Percentiles rank a stretch among this genome's conserved stretches.
These are phyloP conservation scores for Leucoraja erinaceus DNA, from an alignment of 2,113 vertebrate genomes.

Conservation along the genomic window DNA sequence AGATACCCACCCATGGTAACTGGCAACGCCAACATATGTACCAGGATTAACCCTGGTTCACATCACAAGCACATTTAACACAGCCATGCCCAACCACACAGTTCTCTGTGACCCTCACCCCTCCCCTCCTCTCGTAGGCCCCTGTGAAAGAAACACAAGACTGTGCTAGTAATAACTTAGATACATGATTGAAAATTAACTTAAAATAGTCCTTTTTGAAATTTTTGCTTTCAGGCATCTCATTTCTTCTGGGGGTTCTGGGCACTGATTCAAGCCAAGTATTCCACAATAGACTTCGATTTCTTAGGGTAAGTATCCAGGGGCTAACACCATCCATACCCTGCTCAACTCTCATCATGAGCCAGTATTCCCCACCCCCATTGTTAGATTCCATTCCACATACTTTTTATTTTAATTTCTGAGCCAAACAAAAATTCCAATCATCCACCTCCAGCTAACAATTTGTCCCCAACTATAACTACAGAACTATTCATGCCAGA, in stretches of 20 bases:
- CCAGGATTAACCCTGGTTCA: background rate
- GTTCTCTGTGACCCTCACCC: background rate
- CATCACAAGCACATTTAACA: background rate
- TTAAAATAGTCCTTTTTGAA: background rate
- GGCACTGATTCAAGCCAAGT: conserved; percentile 91
- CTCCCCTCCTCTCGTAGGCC: background rate
- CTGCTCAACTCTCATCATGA: background rate
- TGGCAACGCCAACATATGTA: background rate
- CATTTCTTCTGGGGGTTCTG: conserved; percentile 97
- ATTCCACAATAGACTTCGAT: conserved; percentile 90
- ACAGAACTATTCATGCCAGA: background rate
- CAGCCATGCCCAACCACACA: background rate
- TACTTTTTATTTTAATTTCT: background rate
- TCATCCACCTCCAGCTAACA: background rate
- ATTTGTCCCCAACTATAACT: background rate
- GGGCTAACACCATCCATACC: too few relatives aligned
- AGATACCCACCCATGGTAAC: background rate
- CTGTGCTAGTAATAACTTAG: background rate
- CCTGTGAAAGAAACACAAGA: background rate
- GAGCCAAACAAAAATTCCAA: background rate
- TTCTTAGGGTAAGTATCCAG: conserved; percentile 73
- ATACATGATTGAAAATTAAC: background rate
- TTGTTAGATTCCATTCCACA: background rate
- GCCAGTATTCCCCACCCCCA: background rate
- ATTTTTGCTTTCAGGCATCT: conserved; percentile 67